These are phyloP conservation scores for Premnoplex brunnescens DNA, from an alignment of 2,797 vertebrate species.

Conservation along the genomic window DNA sequence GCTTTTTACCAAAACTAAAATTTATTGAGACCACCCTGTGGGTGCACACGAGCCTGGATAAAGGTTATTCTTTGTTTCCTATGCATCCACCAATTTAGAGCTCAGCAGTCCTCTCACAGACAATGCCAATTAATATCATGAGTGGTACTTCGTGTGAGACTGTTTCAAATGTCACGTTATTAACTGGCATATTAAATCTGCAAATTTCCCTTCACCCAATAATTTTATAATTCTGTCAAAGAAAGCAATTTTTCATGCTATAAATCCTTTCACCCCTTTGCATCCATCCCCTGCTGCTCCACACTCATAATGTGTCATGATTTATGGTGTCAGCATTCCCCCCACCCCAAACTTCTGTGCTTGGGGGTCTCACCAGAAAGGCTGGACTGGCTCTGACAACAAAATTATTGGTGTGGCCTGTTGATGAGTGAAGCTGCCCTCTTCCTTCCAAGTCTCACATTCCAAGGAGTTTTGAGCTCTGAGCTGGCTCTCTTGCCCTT, in stretches of 20 bases:
- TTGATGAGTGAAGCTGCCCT: neutral
- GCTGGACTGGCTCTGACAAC: neutral
- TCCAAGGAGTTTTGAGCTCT: neutral
- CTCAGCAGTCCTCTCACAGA: neutral
- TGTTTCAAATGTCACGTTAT: conserved; percentile 28
- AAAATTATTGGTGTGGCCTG: neutral
- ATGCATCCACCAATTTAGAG: neutral
- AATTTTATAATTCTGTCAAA: conserved; percentile 16
- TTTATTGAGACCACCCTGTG: neutral
- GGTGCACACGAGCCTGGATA: neutral
- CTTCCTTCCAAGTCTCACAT: neutral
- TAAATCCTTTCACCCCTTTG: neutral
- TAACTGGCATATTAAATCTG: conserved; percentile 38
- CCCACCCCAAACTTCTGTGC: neutral
- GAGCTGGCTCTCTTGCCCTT: neutral
- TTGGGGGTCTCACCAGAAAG: neutral
- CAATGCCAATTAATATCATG: conserved; percentile 7
- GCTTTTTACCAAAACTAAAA: neutral
- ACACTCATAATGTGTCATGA: neutral
- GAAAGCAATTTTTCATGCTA: neutral
- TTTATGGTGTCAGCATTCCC: neutral
- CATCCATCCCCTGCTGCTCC: neutral
- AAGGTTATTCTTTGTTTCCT: conserved; percentile 19
- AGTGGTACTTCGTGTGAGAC: neutral
- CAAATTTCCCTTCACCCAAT: conserved; percentile 27